Conservation (phyloP, 1,140 invertebrate species). For the Neodiprion fabricii region DNA sequence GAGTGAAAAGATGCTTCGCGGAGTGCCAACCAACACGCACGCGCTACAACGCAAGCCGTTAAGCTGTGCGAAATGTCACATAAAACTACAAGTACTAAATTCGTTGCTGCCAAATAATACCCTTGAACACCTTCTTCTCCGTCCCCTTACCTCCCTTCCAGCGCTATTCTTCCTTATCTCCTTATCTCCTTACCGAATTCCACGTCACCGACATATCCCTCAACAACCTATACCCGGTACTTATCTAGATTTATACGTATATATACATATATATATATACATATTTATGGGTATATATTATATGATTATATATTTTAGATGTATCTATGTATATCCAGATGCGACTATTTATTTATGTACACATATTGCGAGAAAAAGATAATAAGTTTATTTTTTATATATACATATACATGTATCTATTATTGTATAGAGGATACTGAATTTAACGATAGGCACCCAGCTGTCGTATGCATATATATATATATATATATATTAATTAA, state of each 20-base stretch:
- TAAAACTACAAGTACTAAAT: conserved; percentile 28
- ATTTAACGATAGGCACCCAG: neutral
- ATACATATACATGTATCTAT: conserved; percentile 22
- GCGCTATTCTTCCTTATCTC: neutral
- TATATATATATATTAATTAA: neutral
- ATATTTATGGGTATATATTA: neutral
- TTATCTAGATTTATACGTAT: neutral
- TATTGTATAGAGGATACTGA: neutral
- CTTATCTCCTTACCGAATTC: too few relatives aligned
- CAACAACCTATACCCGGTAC: neutral
- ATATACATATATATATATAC: neutral
- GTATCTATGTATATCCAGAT: neutral
- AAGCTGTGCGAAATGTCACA: neutral
- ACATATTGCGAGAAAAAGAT: neutral
- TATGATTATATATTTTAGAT: too few relatives aligned
- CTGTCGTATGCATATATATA: too few relatives aligned
- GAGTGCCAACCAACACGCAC: neutral
- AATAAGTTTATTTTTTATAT: conserved; percentile 13
- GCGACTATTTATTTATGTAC: neutral
- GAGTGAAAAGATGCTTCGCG: neutral
- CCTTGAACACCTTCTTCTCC: conserved; percentile 19
- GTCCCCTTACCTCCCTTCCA: neutral
- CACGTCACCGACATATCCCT: too few relatives aligned
- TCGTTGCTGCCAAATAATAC: conserved; percentile 37
- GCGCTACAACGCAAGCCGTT: neutral